Conservation (phyloP, 2,888 invertebrate species). For the Andrena fulva region DNA sequence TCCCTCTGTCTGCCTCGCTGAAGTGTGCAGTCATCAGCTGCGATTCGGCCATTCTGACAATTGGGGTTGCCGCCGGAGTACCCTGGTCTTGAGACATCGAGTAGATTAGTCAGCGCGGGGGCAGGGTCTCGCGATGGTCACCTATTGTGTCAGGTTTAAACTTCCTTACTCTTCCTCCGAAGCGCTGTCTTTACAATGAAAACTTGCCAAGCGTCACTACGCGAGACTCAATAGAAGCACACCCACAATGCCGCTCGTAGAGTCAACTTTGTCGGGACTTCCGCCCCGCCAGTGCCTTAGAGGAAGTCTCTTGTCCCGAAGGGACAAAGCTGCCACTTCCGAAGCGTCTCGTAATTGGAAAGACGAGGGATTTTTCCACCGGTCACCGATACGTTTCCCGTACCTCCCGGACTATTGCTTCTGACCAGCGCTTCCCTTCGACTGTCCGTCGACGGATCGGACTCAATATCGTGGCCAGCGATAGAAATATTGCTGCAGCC, state of each 20-base stretch:
- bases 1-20: no score
- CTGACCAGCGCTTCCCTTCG: conserved; percentile 8
- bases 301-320: conserved; percentile 33
- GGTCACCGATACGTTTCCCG: conserved; percentile 41
- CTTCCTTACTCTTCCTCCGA: background rate
- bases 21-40: no score
- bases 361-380: conserved; percentile 58
- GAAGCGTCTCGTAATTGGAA: conserved; percentile 52
- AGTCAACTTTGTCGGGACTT: conserved; percentile 20
- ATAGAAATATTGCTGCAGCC: conserved; percentile 38
- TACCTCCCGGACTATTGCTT: background rate
- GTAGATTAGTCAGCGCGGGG: no score
- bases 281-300: conserved; percentile 12
- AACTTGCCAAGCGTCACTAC: background rate
- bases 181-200: background rate
- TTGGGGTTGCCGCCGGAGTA: no score
- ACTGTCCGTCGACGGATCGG: conserved; percentile 30
- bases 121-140: no score
- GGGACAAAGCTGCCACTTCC: conserved; percentile 40
- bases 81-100: no score
- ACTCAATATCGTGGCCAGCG: conserved; percentile 46
- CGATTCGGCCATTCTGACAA: no score
- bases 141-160: background rate
- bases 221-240: background rate
- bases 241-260: background rate